Conservation (phyloP, 2,797 vertebrate species). For the Pampus argenteus region DNA sequence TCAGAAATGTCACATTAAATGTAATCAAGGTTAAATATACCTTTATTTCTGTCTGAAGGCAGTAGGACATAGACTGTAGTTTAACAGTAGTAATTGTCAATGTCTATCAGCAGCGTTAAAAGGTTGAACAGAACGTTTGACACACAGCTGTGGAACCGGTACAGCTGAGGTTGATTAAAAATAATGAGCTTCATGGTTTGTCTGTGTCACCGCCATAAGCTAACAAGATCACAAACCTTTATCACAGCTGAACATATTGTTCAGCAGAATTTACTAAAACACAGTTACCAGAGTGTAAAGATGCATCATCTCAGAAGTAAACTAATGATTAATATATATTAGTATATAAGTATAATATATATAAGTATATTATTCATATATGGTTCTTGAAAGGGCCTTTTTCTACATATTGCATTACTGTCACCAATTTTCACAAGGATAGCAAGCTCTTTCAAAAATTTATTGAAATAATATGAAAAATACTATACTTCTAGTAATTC, state of each 20-base stretch:
- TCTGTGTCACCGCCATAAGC: slow-evolving; percentile 24
- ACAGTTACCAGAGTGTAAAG: not conserved
- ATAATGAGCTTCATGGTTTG: slow-evolving; percentile 55
- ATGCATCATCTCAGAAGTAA: not conserved
- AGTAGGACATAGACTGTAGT: not conserved
- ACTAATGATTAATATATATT: not conserved
- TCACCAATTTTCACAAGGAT: not conserved
- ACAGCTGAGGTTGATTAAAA: slow-evolving; percentile 51
- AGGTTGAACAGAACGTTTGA: slow-evolving; percentile 29
- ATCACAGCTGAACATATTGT: slow-evolving; percentile 15
- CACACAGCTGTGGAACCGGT: slow-evolving; percentile 34
- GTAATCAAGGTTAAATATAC: slow-evolving; percentile 4
- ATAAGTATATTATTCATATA: not conserved
- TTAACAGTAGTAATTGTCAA: slow-evolving; percentile 16
- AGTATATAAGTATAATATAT: too few species aligned
- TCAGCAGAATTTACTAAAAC: not conserved
- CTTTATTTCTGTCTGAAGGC: not conserved
- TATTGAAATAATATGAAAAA: not conserved
- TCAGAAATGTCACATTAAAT: slow-evolving; percentile 26
- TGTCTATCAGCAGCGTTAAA: slow-evolving; percentile 11
- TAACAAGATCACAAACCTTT: slow-evolving; percentile 10
- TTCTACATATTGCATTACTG: not conserved
- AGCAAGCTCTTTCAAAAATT: not conserved
- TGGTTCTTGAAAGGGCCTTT: not conserved
- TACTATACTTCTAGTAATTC: too few species aligned